Evolutionary conservation across 2,797 vertebrate genomes (phyloP).

Genomic region (Tragelaphus oryx): DNA sequence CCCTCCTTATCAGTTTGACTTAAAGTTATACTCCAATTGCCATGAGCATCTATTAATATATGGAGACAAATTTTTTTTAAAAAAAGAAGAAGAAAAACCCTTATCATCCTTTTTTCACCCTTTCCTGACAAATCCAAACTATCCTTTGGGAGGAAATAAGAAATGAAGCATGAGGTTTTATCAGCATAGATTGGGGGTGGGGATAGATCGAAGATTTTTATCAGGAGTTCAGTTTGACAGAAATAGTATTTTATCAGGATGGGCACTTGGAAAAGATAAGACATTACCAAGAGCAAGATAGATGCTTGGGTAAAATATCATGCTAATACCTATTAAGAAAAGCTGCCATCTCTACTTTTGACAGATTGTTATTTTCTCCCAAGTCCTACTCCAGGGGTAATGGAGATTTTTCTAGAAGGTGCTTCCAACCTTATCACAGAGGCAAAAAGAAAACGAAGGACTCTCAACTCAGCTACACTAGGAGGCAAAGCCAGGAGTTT

Average conservation of each 20-base stretch:
- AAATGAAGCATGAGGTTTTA: slow-evolving; percentile 74
- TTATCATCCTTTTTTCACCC: background rate
- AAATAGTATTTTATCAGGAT: slow-evolving; percentile 75
- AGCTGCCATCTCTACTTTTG: slow-evolving; percentile 71
- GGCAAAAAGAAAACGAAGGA: background rate
- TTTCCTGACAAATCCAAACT: slow-evolving; percentile 1
- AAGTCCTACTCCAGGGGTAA: slow-evolving; percentile 58
- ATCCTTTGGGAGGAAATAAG: slow-evolving; percentile 48
- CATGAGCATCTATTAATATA: background rate
- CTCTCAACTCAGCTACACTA: background rate
- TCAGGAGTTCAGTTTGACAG: slow-evolving; percentile 70
- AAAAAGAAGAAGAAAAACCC: background rate
- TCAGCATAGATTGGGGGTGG: slow-evolving; percentile 54
- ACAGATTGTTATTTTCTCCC: slow-evolving; percentile 72
- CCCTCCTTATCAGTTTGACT: slow-evolving; percentile 49
- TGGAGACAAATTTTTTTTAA: background rate
- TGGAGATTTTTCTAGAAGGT: slow-evolving; percentile 47
- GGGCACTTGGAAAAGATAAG: slow-evolving; percentile 77
- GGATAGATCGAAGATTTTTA: slow-evolving; percentile 72
- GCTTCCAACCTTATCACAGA: slow-evolving; percentile 43
- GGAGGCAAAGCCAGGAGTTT: background rate
- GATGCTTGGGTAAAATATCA: slow-evolving; percentile 75
- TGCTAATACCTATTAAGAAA: slow-evolving; percentile 77
- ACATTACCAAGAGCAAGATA: slow-evolving; percentile 73
- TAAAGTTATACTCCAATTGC: background rate